These are phyloP conservation scores for Lutraria rhynchaena DNA, from an alignment of 1,140 invertebrate species.

Conservation along the genomic window DNA sequence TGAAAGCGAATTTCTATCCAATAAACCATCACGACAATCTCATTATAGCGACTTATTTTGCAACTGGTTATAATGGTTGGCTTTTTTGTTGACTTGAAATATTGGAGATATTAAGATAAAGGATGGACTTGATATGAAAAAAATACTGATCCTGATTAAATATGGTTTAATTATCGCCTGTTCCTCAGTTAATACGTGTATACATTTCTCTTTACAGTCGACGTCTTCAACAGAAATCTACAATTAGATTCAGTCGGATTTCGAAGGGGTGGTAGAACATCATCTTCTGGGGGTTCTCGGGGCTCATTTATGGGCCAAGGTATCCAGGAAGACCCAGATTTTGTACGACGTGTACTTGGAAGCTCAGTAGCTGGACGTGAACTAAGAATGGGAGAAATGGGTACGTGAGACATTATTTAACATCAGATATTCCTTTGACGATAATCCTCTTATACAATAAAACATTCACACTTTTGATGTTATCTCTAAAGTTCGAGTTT, in stretches of 20 bases:
- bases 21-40: background rate
- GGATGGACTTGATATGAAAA: background rate
- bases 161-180: background rate
- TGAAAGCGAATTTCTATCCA: too few relatives aligned
- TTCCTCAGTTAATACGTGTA: background rate
- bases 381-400: slow-evolving; percentile 45
- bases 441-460: background rate
- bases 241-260: slow-evolving; percentile 5
- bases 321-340: slow-evolving; percentile 27
- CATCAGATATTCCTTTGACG: background rate
- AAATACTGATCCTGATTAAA: background rate
- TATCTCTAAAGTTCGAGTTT: background rate
- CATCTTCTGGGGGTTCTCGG: background rate
- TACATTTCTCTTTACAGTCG: slow-evolving; percentile 15
- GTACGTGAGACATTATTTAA: slow-evolving; percentile 1
- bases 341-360: slow-evolving; percentile 21
- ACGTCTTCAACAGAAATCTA: slow-evolving; percentile 45
- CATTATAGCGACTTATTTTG: background rate
- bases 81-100: background rate
- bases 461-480: background rate
- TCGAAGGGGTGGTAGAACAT: background rate
- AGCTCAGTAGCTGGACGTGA: slow-evolving; percentile 43
- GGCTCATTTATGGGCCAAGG: background rate
- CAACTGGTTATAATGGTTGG: background rate
- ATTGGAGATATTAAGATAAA: background rate